Percentiles rank a stretch among this genome's conserved stretches.
These are phyloP conservation scores for Dicroscelio sp. DNA, from an alignment of 2,888 invertebrate genomes.

Conservation along the genomic window DNA sequence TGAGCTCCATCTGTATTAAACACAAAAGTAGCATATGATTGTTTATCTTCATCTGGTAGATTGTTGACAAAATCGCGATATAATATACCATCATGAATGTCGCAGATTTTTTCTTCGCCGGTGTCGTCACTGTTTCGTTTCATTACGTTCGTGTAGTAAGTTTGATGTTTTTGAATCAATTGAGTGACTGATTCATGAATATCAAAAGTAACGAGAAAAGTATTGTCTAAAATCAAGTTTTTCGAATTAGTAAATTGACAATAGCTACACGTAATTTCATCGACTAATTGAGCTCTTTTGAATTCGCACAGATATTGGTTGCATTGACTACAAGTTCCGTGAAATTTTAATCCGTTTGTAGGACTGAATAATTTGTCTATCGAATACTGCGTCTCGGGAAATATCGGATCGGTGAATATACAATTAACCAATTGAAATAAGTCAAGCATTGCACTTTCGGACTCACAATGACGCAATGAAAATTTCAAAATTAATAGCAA, in stretches of 20 bases:
- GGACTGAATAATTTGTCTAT: constrained; percentile 27
- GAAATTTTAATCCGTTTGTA: constrained; percentile 16
- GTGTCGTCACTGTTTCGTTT: constrained; percentile 2
- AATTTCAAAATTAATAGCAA: constrained; percentile 14
- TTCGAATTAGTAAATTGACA: constrained; percentile 21
- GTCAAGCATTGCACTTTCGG: constrained; percentile 19
- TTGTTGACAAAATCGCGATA: constrained; percentile 65
- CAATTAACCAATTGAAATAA: constrained; percentile 23
- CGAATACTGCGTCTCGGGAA: neutral
- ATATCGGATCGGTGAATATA: constrained; percentile 8
- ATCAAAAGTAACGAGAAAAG: constrained; percentile 68
- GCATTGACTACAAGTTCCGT: constrained; percentile 5
- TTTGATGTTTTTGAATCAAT: constrained; percentile 47
- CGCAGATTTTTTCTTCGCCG: constrained; percentile 35
- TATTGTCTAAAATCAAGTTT: neutral
- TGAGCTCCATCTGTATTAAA: constrained; percentile 72
- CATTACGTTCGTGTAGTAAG: constrained; percentile 58
- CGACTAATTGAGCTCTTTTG: constrained; percentile 2
- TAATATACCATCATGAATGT: constrained; percentile 67
- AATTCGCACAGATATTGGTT: constrained; percentile 25
- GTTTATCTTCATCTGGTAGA: constrained; percentile 45
- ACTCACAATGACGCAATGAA: constrained; percentile 10
- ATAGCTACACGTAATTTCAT: neutral
- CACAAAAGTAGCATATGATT: constrained; percentile 59
- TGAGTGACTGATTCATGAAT: constrained; percentile 23